Conservation (phyloP, 2,797 vertebrate genomes). For the Falco cherrug region DNA sequence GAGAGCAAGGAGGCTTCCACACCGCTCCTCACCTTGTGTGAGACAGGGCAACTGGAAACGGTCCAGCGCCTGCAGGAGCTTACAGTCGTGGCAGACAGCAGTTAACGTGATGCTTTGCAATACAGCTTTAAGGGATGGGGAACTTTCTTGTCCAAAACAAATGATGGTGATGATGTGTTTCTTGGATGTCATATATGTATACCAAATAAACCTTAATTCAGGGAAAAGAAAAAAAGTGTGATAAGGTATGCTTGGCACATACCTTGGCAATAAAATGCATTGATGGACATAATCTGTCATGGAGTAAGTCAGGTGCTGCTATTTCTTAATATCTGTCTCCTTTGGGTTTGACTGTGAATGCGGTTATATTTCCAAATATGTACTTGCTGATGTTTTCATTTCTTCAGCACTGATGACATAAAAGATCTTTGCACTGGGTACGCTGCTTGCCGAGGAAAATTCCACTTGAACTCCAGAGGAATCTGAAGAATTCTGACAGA, state of each 20-base stretch:
- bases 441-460: constrained; percentile 56
- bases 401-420: constrained; percentile 43
- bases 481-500: constrained; percentile 58
- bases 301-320: neutral
- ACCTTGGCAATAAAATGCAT: neutral
- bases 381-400: constrained; percentile 63
- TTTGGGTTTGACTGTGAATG: neutral
- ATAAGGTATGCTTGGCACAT: neutral
- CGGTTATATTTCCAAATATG: constrained; percentile 55
- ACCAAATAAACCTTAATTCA: neutral
- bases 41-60: neutral
- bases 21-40: neutral
- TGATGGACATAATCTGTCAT: neutral
- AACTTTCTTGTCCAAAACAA: neutral
- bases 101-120: neutral
- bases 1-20: neutral
- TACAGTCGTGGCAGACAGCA: neutral
- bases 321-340: neutral
- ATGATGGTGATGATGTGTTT: neutral
- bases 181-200: neutral
- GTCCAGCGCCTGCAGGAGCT: neutral
- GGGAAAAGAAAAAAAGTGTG: neutral
- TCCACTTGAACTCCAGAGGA: constrained; percentile 63
- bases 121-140: neutral
- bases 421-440: constrained; percentile 47